Evolutionary conservation across 2,888 invertebrate species (phyloP).

Genomic region (Ochropacha duplaris): DNA sequence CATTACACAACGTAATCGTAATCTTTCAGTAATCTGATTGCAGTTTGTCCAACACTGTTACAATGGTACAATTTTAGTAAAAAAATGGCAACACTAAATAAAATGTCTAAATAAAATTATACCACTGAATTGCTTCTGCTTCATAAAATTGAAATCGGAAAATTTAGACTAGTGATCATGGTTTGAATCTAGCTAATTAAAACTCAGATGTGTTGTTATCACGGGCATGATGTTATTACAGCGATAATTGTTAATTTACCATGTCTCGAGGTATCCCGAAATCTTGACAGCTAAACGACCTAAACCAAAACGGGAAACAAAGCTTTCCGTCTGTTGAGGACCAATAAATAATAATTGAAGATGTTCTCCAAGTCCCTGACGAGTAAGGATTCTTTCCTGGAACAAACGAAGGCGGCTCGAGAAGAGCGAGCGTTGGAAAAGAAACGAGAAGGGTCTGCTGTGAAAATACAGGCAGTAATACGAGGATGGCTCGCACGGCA

Average conservation of each 20-base stretch:
- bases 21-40: too few species aligned
- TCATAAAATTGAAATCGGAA: constrained; percentile 22
- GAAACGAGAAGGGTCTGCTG: constrained; percentile 88
- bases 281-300: constrained; percentile 56
- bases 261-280: constrained; percentile 29
- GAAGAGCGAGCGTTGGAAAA: constrained; percentile 95
- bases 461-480: constrained; percentile 88
- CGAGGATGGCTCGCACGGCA: constrained; percentile 89
- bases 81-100: constrained; percentile 19
- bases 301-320: constrained; percentile 59
- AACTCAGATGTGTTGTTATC: constrained; percentile 19
- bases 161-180: constrained; percentile 35
- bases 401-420: constrained; percentile 94
- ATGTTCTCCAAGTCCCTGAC: constrained; percentile 77
- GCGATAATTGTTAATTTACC: constrained; percentile 21
- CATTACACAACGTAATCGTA: too few species aligned
- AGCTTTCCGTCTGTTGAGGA: constrained; percentile 39
- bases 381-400: constrained; percentile 90
- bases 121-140: constrained; percentile 29
- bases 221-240: constrained; percentile 24
- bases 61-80: background rate
- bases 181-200: constrained; percentile 21
- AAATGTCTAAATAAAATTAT: constrained; percentile 44
- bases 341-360: constrained; percentile 31
- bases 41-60: too few species aligned